Base-by-base conservation (phyloP, 2,888 invertebrate species). In the Caenorhabditis wallacei region DNA sequence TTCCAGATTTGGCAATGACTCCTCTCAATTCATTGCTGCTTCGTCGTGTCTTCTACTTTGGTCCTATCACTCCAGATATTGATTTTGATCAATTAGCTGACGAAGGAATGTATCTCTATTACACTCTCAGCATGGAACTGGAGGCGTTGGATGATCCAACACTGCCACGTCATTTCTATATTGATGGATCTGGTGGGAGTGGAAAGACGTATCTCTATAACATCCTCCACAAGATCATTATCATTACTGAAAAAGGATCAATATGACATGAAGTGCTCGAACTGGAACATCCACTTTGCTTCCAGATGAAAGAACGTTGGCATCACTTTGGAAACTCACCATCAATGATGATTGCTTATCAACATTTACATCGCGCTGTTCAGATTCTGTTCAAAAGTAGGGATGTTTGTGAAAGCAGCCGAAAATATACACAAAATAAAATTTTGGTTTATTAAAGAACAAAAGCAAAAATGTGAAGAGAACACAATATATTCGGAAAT, bases 201-300 rank as follows among this genome's bases (percentile, higher is more conserved):
- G 93, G 92, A 1, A 93, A 93, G 87, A 93, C 93, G 2, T 93
- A 88, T 75, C 76, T 93, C 0, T 91, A 93, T 56, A 90, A 89
- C 35, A 78, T 92, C 35, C 74, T 93, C 43, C 84, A 92, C 10
- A 92, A 92, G 16, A 74, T 85, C 66, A 88, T 93, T 68, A 88
- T 92, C 71, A 85, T 35, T 10, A 10, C 35, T 10, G 35, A n/a
- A n/a, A n/a, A n/a, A n/a, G n/a, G n/a, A n/a, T n/a, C 35, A 22
- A 69, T 8, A n/a, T 46, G 7, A 26, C 69, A 11, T 56, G 43
- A 22, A 24, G 92, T 22, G 92, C 93, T 10, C 93, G 92, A 43
- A 93, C 93, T 7, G 93, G 93, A 13, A 93, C 93, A 37, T 92
- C 93, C 8, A 93, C 92, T 18, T 88, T 93, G 35, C 81, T 93